Base-by-base conservation (phyloP, 1,140 invertebrate species). In the Dufourea novaeangliae region DNA sequence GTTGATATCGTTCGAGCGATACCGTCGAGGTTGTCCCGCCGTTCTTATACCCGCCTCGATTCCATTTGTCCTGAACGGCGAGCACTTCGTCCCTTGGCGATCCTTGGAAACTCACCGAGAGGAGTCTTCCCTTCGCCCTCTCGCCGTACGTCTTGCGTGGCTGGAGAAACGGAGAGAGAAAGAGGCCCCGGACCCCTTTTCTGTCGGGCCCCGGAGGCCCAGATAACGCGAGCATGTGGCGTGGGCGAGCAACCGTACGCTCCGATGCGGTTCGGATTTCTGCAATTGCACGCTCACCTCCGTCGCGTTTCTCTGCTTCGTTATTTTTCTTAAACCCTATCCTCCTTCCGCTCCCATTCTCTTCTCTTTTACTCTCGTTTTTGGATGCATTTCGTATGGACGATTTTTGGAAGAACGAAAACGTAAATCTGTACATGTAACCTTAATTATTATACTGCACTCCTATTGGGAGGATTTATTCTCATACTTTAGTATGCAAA, bases 171-270 rank as follows among this genome's bases (percentile, higher is more conserved):
- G n/a, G n/a, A n/a, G n/a, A n/a, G n/a, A n/a, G n/a, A n/a, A n/a
- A n/a, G n/a, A n/a, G n/a, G n/a, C n/a, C n/a, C 34, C 56, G 64
- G 54, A 52, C 41, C 68, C 67, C 63, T 71, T 82, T 75, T 61
- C 82, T 73, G 56, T 62, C 66, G 59, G 71, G 34, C 14, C 63
- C 72, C 64, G 12, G 39, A 54, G 73, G 46, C 54, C 57, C 72
- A 85, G 87, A 87, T 88, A 90, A 87, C 81, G 80, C 77, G 78
- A 78, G 86, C 87, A 82, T 79, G 83, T 75, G 63, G 84, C 85
- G 89, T 89, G 88, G 89, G 89, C 88, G 89, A 87, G 83, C 84
- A 84, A 88, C 87, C 83, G 79, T 86, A 86, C 86, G 63, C 85
- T 80, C 80, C 56, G 67, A 72, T 57, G 67, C 67, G 80, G 69